Base-by-base conservation (phyloP, 1,140 invertebrate species). In the Schlechtendalia chinensis region DNA sequence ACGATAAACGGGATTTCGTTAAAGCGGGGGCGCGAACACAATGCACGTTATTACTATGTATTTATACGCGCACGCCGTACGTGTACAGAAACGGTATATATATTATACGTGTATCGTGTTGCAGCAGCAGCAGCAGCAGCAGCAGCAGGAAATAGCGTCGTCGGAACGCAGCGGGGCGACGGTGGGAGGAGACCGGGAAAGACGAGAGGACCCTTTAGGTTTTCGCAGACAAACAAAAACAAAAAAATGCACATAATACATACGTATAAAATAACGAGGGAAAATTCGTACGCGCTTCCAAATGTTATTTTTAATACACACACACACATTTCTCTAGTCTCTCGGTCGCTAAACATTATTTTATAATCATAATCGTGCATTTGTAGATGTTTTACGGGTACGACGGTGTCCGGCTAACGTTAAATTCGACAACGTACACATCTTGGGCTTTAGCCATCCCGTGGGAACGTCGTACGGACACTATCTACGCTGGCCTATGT, bases 1-100 rank as follows among this genome's bases (percentile, higher is more conserved):
- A 14, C 58, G 39, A 79, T 79, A 79, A 79, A 79, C 75, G 75
- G 56, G 75, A 79, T 79, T 79, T 63, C n/a, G 75, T 50, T 17
- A 61, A 63, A 54, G 39, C 74, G 58, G 58, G 58, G 75, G 58
- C 39, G 75, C 39, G 75, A 79, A 27, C 56, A 79, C 74, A 79
- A 79, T 63, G 58, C n/a, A 50, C 47, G 47, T n/a, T n/a, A n/a
- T n/a, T n/a, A 39, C 32, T 39, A 39, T 67, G 39, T 67, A 63
- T 19, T 32, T 29, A 61, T 29, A 59, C 24, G 29, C 29, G 19
- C 17, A 19, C 19, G 29, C 8, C 14, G 12, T 24, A 39, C 4
- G 12, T 45, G n/a, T 39, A 67, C 32, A 17, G 19, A 11, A 65
- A 32, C 29, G 29, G 32, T 39, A 39, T 39, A n/a, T 32, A 27